Percentiles rank a stretch among this genome's conserved stretches.
These are phyloP conservation scores for Drosophila fuyamai DNA, from an alignment of 1,140 invertebrate species.

Conservation along the genomic window DNA sequence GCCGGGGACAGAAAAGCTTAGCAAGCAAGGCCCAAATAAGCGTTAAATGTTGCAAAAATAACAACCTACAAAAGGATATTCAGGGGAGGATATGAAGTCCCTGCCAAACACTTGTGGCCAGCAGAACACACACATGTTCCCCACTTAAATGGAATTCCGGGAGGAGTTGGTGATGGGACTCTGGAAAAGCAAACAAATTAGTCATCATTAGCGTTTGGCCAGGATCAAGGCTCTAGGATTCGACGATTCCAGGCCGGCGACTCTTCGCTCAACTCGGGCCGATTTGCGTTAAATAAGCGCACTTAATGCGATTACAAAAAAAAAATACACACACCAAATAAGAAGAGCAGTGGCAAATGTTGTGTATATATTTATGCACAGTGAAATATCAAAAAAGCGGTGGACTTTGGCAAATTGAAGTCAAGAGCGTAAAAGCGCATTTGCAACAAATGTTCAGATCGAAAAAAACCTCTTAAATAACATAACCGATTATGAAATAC, in stretches of 20 bases:
- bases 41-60: constrained; percentile 83
- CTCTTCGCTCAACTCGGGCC: constrained; percentile 46
- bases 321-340: constrained; percentile 54
- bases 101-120: constrained; percentile 74
- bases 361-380: constrained; percentile 32
- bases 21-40: constrained; percentile 74
- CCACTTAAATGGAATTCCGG: constrained; percentile 37
- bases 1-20: constrained; percentile 62
- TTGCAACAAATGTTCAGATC: constrained; percentile 70
- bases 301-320: constrained; percentile 83
- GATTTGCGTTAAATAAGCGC: constrained; percentile 84
- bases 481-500: not conserved
- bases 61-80: constrained; percentile 37
- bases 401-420: constrained; percentile 58
- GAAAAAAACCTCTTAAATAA: not conserved
- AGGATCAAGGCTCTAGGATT: constrained; percentile 37
- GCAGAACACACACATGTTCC: constrained; percentile 61
- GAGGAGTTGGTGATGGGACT: constrained; percentile 24
- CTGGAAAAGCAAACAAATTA: constrained; percentile 78
- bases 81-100: constrained; percentile 28
- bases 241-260: constrained; percentile 19
- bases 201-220: constrained; percentile 78
- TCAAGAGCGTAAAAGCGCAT: constrained; percentile 83
- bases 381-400: constrained; percentile 67
- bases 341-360: constrained; percentile 18